Conservation (phyloP, 2,888 invertebrate genomes). For the Protonemura montana region DNA sequence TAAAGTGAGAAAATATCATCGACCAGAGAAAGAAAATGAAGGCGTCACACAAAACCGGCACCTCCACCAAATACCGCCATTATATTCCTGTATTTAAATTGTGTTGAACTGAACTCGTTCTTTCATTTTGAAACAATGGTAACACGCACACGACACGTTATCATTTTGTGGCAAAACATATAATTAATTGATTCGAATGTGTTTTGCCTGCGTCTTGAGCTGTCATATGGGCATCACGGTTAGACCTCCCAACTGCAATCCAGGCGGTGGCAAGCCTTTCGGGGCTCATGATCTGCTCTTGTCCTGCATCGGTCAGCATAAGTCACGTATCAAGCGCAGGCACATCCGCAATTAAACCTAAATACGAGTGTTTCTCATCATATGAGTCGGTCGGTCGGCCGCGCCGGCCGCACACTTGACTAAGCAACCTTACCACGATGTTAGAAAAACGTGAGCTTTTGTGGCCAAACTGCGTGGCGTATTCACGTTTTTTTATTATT, state of each 20-base stretch:
- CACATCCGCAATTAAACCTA: conserved; percentile 12
- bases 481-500: conserved; percentile 25
- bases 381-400: background rate
- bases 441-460: conserved; percentile 29
- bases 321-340: background rate
- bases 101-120: background rate
- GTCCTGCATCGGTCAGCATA: background rate
- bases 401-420: conserved; percentile 26
- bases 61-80: background rate
- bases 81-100: background rate
- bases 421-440: conserved; percentile 14
- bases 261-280: background rate
- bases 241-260: background rate
- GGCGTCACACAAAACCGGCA: background rate
- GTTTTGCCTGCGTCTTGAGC: background rate
- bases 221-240: background rate
- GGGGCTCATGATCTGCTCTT: background rate
- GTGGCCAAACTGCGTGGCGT: conserved; percentile 25
- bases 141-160: background rate
- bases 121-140: background rate
- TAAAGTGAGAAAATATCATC: background rate
- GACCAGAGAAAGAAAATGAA: background rate
- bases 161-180: background rate
- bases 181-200: background rate
- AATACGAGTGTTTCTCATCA: conserved; percentile 12